Evolutionary conservation across 2,888 invertebrate genomes (phyloP).

Genomic region (Dryadula phaetusa): DNA sequence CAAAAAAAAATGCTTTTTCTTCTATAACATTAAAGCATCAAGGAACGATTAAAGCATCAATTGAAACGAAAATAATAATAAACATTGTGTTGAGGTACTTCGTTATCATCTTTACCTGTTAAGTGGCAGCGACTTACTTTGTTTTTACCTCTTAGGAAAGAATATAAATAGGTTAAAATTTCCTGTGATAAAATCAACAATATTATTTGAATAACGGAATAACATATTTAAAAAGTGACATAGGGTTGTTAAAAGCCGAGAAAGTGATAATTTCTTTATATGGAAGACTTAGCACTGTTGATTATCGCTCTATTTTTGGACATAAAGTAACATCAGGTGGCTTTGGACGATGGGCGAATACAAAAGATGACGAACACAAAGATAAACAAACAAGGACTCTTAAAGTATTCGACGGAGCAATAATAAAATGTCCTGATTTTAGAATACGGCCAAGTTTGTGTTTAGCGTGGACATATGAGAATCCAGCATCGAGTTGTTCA

Average conservation of each 20-base stretch:
- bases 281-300: conserved; percentile 2
- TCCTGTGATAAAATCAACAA: too few species aligned
- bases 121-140: too few species aligned
- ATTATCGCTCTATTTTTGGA: conserved; percentile 5
- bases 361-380: neutral
- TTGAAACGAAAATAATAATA: too few species aligned
- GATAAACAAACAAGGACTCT: neutral
- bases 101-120: too few species aligned
- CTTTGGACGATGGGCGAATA: neutral
- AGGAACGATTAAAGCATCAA: too few species aligned
- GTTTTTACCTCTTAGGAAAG: too few species aligned
- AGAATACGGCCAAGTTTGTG: neutral
- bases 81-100: too few species aligned
- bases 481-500: neutral
- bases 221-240: neutral
- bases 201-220: neutral
- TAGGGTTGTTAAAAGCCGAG: neutral
- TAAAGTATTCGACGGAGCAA: neutral
- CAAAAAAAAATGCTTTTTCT: too few species aligned
- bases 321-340: neutral
- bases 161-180: too few species aligned
- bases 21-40: too few species aligned
- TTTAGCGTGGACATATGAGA: neutral
- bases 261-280: neutral
- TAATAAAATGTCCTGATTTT: neutral